A percentile compares a stretch with the other conserved stretches of the same genome.
phyloP scores from a whole-genome alignment of 2,888 invertebrate species.

The Microctonus hyperodae region DNA sequence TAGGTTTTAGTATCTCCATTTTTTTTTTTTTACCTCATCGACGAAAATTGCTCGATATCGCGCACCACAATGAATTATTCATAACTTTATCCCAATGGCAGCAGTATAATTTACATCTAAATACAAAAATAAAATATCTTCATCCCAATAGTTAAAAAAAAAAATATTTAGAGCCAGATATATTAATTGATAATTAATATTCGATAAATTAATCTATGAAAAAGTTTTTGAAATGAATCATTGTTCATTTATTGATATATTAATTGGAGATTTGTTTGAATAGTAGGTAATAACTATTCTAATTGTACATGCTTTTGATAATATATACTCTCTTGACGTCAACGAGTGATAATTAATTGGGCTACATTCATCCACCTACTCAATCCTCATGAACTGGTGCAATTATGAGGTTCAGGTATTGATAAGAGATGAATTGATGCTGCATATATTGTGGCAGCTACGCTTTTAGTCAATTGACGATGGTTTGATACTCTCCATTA shows the following conservation, averaged over 20 bases:
- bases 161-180: too few species aligned
- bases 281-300: too few species aligned
- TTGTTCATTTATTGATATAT: neutral
- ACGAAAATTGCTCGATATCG: neutral
- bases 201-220: too few species aligned
- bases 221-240: too few species aligned
- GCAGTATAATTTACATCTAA: neutral
- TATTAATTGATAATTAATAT: too few species aligned
- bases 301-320: neutral
- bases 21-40: neutral
- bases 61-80: neutral
- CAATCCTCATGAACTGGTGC: neutral
- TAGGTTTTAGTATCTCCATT: neutral
- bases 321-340: neutral
- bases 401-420: neutral
- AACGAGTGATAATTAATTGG: neutral
- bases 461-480: neutral
- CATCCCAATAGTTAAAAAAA: too few species aligned
- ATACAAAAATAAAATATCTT: neutral
- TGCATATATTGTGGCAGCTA: neutral
- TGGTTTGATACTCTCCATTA: neutral
- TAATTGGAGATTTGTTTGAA: neutral
- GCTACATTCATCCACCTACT: neutral
- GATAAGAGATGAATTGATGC: neutral
- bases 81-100: neutral